A percentile compares a stretch with the other conserved stretches of the same genome.
Conservation (phyloP, 2,888 invertebrate species). For the Amorpha juglandis region DNA sequence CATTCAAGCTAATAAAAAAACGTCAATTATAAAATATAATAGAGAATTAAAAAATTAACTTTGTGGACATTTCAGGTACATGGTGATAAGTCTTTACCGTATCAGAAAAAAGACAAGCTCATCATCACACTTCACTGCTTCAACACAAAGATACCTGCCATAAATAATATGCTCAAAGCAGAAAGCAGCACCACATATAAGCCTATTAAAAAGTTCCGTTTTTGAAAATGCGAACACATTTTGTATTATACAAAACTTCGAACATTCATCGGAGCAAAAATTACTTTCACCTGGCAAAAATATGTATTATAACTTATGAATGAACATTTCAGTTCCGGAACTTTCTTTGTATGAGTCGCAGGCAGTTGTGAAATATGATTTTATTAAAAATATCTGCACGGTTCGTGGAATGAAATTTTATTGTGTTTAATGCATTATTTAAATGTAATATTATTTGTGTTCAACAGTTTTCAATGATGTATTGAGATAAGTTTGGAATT, state of each 20-base stretch:
- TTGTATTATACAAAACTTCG: constrained; percentile 16
- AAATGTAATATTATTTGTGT: no score
- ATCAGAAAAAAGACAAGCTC: no score
- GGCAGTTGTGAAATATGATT: constrained; percentile 1
- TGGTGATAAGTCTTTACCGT: no score
- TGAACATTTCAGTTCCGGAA: constrained; percentile 20
- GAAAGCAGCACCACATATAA: constrained; percentile 9
- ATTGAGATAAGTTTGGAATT: no score
- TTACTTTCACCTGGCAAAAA: constrained; percentile 23
- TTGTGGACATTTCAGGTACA: no score
- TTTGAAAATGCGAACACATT: constrained; percentile 15
- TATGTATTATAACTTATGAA: constrained; percentile 24
- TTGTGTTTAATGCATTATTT: not conserved
- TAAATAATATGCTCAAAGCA: constrained; percentile 11
- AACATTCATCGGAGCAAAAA: constrained; percentile 24
- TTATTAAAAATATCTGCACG: constrained; percentile 12
- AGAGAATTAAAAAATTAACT: no score
- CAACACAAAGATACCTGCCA: not conserved
- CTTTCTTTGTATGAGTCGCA: constrained; percentile 25
- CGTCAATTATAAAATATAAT: no score
- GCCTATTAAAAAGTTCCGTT: constrained; percentile 22
- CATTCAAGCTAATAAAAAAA: no score
- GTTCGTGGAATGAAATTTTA: not conserved
- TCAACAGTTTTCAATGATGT: no score
- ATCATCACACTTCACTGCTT: not conserved